Evolutionary conservation across 2,113 vertebrate species (phyloP).

Genomic region (Sapajus apella): DNA sequence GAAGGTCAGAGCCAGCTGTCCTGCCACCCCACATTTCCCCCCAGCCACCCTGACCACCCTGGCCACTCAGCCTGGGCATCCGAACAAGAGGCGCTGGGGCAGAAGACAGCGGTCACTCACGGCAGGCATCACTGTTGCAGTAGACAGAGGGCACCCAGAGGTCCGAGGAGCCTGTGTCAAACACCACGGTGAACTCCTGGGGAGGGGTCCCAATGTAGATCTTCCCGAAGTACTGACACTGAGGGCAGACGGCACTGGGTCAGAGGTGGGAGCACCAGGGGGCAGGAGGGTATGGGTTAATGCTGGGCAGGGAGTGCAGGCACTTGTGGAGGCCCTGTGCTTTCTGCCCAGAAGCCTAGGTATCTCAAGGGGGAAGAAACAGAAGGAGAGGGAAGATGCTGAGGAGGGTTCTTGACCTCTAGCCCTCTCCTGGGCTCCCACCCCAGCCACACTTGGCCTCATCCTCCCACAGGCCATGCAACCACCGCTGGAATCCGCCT

Average conservation of each 20-base stretch:
- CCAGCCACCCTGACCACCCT: too few species aligned
- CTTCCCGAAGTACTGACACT: constrained; percentile 85
- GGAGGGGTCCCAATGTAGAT: constrained; percentile 82
- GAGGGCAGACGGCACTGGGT: neutral
- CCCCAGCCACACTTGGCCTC: too few species aligned
- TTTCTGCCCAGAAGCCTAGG: neutral
- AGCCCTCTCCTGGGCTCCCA: neutral
- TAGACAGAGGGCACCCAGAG: constrained; percentile 87
- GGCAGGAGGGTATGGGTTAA: fast-evolving
- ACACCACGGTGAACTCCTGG: constrained; percentile 86
- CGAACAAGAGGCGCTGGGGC: fast-evolving
- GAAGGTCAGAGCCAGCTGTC: neutral
- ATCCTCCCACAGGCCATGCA: neutral
- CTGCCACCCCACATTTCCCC: fast-evolving
- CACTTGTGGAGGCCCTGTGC: neutral
- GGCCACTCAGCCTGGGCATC: fast-evolving
- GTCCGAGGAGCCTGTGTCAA: constrained; percentile 86
- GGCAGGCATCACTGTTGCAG: constrained; percentile 83
- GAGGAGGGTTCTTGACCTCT: neutral
- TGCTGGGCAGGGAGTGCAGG: fast-evolving
- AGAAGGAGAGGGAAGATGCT: neutral
- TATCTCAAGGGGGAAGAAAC: too few species aligned
- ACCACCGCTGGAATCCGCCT: neutral
- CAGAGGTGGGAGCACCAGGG: neutral
- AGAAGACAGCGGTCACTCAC: constrained; percentile 70